A percentile compares a stretch with the other conserved stretches of the same genome.
phyloP scores from a whole-genome alignment of 2,797 vertebrate species.

The Scyliorhinus canicula region DNA sequence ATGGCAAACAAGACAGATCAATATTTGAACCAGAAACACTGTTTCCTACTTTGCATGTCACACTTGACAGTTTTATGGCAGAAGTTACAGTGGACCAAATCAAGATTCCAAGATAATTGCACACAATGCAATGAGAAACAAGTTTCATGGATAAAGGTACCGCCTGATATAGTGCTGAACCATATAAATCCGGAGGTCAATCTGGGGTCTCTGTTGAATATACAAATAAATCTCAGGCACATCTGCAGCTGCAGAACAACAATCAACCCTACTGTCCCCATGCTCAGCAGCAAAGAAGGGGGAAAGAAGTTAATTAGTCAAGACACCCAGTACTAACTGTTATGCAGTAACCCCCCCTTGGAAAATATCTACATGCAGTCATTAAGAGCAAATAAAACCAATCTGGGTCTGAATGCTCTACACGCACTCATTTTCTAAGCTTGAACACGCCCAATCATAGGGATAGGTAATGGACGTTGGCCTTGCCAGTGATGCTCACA shows the following conservation, averaged over 20 bases:
- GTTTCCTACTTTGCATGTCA: not conserved
- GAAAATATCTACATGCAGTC: not conserved
- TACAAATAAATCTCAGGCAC: not conserved
- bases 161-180: not conserved
- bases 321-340: not conserved
- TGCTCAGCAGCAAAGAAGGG: not conserved
- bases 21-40: not conserved
- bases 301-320: not conserved
- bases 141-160: not conserved
- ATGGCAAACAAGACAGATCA: not conserved
- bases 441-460: not conserved
- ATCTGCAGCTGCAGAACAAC: not conserved
- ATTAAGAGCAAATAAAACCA: not conserved
- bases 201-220: not conserved
- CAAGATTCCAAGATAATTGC: not conserved
- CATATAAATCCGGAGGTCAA: not conserved
- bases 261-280: not conserved
- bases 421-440: not conserved
- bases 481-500: not conserved
- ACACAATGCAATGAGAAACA: not conserved
- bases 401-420: not conserved
- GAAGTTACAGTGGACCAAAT: not conserved
- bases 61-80: not conserved
- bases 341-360: not conserved
- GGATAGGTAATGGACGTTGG: not conserved